phyloP scores from a whole-genome alignment of 2,797 vertebrate genomes.

The Mormyrus hasselquistii region DNA sequence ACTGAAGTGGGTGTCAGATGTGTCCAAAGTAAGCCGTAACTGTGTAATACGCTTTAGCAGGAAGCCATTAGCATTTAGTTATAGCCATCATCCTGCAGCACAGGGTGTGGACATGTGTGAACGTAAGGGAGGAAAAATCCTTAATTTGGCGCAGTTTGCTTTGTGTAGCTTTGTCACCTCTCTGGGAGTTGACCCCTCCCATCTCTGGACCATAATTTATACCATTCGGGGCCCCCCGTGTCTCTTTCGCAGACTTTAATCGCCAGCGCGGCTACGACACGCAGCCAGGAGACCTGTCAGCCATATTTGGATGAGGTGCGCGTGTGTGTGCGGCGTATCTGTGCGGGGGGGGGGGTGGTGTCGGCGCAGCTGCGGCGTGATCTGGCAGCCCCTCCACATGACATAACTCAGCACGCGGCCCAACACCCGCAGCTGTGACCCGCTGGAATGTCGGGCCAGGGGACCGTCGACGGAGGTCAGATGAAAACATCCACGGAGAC shows the following conservation, averaged over 20 bases:
- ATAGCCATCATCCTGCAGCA: neutral
- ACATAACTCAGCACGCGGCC: neutral
- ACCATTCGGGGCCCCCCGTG: neutral
- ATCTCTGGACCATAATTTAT: neutral
- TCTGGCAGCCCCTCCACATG: neutral
- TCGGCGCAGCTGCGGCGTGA: neutral
- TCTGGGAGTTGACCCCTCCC: neutral
- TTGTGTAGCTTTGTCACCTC: neutral
- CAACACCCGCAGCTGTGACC: neutral
- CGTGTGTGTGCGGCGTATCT: neutral
- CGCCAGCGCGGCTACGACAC: neutral
- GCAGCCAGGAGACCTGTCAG: neutral
- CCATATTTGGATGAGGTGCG: slow-evolving; percentile 2
- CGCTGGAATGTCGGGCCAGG: slow-evolving; percentile 5
- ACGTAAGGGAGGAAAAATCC: neutral
- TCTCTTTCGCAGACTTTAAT: neutral
- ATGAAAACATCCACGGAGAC: neutral
- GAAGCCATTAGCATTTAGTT: neutral
- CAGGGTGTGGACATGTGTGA: neutral
- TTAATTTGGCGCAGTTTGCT: neutral
- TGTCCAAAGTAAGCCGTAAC: neutral
- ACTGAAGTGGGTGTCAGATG: neutral
- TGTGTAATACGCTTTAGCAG: neutral
- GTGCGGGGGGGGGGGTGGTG: neutral
- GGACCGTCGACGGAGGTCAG: neutral